Percentiles rank a stretch among this genome's conserved stretches.
phyloP scores from a whole-genome alignment of 2,888 invertebrate species.

The Meteorus cinctellus region DNA sequence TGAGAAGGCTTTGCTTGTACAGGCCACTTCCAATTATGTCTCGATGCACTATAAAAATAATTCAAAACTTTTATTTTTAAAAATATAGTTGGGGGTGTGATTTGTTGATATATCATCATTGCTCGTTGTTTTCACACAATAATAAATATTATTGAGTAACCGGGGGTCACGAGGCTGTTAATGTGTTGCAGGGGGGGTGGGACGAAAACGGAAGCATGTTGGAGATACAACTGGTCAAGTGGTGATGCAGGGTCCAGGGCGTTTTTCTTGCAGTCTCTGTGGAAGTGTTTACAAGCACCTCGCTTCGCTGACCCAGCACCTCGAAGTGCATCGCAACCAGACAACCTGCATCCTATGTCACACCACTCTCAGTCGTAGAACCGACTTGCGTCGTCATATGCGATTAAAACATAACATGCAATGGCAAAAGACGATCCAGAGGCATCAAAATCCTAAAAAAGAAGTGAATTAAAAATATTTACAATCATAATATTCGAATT shows the following conservation, averaged over 20 bases:
- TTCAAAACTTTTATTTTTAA: neutral
- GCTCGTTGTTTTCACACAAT: constrained; percentile 18
- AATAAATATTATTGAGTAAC: constrained; percentile 59
- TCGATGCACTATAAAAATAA: neutral
- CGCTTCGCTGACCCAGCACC: constrained; percentile 73
- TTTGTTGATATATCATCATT: constrained; percentile 16
- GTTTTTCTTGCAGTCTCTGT: constrained; percentile 73
- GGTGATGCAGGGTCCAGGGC: constrained; percentile 73
- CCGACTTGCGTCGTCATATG: constrained; percentile 73
- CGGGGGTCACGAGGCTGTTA: constrained; percentile 71
- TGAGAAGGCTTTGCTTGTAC: neutral
- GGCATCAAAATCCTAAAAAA: constrained; percentile 65
- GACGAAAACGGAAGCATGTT: constrained; percentile 73
- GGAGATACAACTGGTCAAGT: constrained; percentile 72
- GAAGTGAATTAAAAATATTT: constrained; percentile 65
- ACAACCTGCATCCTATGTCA: constrained; percentile 73
- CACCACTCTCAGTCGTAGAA: constrained; percentile 73
- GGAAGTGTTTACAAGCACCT: constrained; percentile 73
- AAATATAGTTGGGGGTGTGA: neutral
- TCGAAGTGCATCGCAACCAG: constrained; percentile 73
- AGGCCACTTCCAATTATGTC: neutral
- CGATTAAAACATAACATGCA: constrained; percentile 73
- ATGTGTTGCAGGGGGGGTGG: constrained; percentile 74
- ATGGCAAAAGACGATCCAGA: constrained; percentile 72
- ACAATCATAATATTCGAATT: neutral